Conservation (phyloP, 2,888 invertebrate genomes). For the Drosophila robusta region DNA sequence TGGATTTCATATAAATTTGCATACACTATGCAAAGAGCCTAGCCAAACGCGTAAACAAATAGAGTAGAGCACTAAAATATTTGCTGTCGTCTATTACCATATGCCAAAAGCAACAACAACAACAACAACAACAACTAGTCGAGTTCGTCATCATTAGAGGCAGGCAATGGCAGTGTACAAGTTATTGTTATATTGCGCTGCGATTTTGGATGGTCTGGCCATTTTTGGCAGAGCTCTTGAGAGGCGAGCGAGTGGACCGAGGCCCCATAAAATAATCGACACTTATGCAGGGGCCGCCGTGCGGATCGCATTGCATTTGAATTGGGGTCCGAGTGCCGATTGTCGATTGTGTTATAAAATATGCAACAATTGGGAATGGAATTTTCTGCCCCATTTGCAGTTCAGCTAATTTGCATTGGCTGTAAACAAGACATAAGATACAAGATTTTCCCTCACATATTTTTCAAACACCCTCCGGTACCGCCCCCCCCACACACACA, state of each 20-base stretch:
- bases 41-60: slow-evolving; percentile 45
- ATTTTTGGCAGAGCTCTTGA: slow-evolving; percentile 51
- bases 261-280: slow-evolving; percentile 37
- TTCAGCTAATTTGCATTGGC: slow-evolving; percentile 48
- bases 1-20: slow-evolving; percentile 46
- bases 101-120: slow-evolving; percentile 32
- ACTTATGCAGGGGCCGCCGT: slow-evolving; percentile 39
- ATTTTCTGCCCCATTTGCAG: slow-evolving; percentile 69
- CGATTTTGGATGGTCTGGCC: slow-evolving; percentile 36
- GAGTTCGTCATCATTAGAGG: slow-evolving; percentile 32
- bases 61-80: slow-evolving; percentile 48
- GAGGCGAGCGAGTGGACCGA: background rate
- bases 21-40: slow-evolving; percentile 43
- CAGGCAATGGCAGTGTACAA: slow-evolving; percentile 14
- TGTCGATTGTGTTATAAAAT: slow-evolving; percentile 35
- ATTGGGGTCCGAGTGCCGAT: slow-evolving; percentile 27
- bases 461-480: background rate
- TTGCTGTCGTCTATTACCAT: slow-evolving; percentile 37
- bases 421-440: slow-evolving; percentile 40
- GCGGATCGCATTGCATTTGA: slow-evolving; percentile 53
- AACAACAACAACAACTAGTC: background rate
- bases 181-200: slow-evolving; percentile 34
- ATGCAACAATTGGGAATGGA: slow-evolving; percentile 54
- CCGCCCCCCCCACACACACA: too few species aligned
- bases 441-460: slow-evolving; percentile 18